phyloP scores from a whole-genome alignment of 2,888 invertebrate species.

The Lycophotia porphyrea region DNA sequence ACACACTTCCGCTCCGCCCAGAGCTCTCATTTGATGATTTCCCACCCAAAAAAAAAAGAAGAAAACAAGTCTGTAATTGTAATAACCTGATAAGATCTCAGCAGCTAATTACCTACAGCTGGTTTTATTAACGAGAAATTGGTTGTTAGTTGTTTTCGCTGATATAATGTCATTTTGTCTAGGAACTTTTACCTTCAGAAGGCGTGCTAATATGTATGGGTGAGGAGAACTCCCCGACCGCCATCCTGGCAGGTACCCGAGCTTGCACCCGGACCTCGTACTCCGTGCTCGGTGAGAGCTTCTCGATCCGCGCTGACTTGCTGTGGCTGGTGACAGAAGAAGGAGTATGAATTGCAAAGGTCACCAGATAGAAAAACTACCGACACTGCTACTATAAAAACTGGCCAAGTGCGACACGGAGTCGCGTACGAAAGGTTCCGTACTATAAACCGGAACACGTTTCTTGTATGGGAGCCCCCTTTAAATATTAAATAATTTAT shows the following conservation, averaged over 20 bases:
- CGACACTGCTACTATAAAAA: background rate
- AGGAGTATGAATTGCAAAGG: background rate
- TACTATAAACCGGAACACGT: too few relatives aligned
- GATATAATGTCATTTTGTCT: background rate
- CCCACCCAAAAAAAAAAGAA: too few relatives aligned
- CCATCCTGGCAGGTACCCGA: conserved; percentile 81
- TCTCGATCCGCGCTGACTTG: conserved; percentile 88
- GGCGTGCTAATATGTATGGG: conserved; percentile 91
- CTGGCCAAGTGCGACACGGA: too few relatives aligned
- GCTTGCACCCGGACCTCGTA: conserved; percentile 93
- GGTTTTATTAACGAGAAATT: background rate
- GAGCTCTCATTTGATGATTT: too few relatives aligned
- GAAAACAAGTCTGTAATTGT: background rate
- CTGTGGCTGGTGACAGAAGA: conserved; percentile 82
- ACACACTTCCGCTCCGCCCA: too few relatives aligned
- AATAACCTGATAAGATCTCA: background rate
- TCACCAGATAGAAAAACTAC: background rate
- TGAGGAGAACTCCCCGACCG: conserved; percentile 89
- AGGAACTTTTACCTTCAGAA: conserved; percentile 89
- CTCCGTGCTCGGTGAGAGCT: conserved; percentile 92
- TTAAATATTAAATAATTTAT: too few relatives aligned
- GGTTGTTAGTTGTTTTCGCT: background rate
- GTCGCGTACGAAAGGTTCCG: too few relatives aligned
- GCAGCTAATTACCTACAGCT: too few relatives aligned
- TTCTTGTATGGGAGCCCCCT: too few relatives aligned